phyloP scores from a whole-genome alignment of 2,797 vertebrate genomes.

The Chaenodraco wilsoni region DNA sequence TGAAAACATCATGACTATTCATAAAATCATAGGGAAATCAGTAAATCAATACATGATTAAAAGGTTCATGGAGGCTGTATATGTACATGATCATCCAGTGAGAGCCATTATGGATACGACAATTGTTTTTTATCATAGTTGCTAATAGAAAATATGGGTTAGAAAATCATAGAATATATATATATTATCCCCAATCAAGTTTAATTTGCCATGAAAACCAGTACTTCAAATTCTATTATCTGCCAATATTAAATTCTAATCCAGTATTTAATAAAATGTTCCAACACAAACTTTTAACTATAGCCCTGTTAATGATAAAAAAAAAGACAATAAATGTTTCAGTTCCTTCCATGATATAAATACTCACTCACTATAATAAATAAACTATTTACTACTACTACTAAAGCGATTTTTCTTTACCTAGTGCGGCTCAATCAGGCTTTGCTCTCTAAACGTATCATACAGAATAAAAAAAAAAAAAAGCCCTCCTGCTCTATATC shows the following conservation, averaged over 20 bases:
- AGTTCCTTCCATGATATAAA: background rate
- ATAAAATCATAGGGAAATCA: background rate
- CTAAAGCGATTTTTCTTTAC: background rate
- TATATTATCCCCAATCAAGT: background rate
- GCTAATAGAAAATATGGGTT: background rate
- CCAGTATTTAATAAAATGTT: background rate
- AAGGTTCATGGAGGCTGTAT: background rate
- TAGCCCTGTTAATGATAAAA: too few species aligned
- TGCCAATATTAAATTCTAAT: background rate
- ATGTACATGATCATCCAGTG: background rate
- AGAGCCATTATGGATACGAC: too few species aligned
- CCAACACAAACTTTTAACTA: background rate
- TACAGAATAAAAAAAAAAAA: slow-evolving; percentile 33
- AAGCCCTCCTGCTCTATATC: slow-evolving; percentile 27
- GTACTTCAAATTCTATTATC: background rate
- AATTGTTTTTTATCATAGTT: background rate
- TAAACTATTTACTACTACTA: too few species aligned
- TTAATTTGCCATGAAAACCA: background rate
- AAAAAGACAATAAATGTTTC: background rate
- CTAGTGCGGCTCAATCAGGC: background rate
- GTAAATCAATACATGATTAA: background rate
- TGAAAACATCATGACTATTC: background rate
- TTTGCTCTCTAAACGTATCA: slow-evolving; percentile 12
- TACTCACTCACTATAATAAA: background rate
- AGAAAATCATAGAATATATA: background rate